A percentile compares a stretch with the other conserved stretches of the same genome.
phyloP scores from a whole-genome alignment of 2,113 vertebrate species.

The Pampusana beccarii region DNA sequence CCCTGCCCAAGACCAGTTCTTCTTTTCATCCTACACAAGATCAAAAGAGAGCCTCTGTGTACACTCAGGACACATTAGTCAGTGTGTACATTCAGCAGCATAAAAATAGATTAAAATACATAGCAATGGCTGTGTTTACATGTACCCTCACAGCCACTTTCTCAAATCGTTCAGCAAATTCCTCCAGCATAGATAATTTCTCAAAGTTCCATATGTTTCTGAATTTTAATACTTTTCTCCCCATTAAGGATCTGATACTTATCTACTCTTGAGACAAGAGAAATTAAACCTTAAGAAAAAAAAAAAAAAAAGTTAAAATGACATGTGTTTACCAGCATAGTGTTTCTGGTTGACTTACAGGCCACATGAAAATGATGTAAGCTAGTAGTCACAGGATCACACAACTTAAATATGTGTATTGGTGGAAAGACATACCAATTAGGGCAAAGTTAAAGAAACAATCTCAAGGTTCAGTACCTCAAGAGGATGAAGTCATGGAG shows the following conservation, averaged over 20 bases:
- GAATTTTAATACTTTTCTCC: background rate
- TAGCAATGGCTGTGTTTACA: background rate
- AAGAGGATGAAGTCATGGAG: background rate
- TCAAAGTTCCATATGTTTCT: background rate
- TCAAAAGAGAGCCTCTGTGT: background rate
- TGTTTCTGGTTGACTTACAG: background rate
- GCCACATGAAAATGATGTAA: background rate
- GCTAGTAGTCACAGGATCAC: fast-evolving
- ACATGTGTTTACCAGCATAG: background rate
- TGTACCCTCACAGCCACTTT: background rate
- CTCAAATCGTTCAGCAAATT: background rate
- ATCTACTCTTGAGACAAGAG: background rate
- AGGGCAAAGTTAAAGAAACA: background rate
- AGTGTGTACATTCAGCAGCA: background rate
- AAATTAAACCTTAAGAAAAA: background rate
- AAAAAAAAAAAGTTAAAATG: background rate
- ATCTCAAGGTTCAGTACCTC: background rate
- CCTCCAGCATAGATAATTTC: background rate
- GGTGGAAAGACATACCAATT: fast-evolving
- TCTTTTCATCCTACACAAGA: background rate
- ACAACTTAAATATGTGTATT: background rate
- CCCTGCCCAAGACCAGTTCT: background rate
- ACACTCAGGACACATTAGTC: background rate
- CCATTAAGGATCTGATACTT: background rate
- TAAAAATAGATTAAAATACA: background rate